Evolutionary conservation across 2,797 vertebrate genomes (phyloP), one percentile per base, ranked within the genome.

Genomic region (Craterocephalus amniculus): DNA sequence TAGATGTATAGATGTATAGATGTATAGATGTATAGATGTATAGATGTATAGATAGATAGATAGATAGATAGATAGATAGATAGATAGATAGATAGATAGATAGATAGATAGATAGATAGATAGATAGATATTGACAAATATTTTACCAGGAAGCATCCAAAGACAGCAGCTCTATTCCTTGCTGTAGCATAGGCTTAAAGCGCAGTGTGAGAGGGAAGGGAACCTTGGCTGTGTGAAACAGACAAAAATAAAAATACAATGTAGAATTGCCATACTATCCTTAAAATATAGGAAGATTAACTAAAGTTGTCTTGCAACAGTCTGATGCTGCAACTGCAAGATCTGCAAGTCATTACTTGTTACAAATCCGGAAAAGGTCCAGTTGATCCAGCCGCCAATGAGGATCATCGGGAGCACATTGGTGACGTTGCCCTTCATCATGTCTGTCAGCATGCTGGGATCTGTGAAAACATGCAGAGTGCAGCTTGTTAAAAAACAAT

Each of bases 341-440:
- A 58, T 58, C 8, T 52, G 29, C 22, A 4, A 52, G 27, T 34
- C 20, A 24, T 95, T 94, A 99, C 98, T 99, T 86, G 98, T 99
- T 75, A 99, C 98, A 91, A 99, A 99, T 83, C 98, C 98, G 0
- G 98, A 99, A 85, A 99, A 99, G 0, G 98, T 99, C 98, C 99
- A 99, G 90, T 99, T 99, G 91, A 99, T 99, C 98, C 98, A 99
- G 2, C 98, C 98, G 14, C 98, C 98, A 0, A 99, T 99, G 61
- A 99, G 96, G 85, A 99, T 99, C 98, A 99, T 99, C 32, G 98
- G 98, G 83, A 99, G 95, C 38, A 99, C 98, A 0, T 99, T 99
- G 49, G 98, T 99, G 68, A 99, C 97, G 18, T 99, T 99, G 78
- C 98, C 98, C 87, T 99, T 99, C 98, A 99, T 99, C 97, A 99